Evolutionary conservation across 2,113 vertebrate genomes (phyloP).

Genomic region (Trichomycterus rosablanca): DNA sequence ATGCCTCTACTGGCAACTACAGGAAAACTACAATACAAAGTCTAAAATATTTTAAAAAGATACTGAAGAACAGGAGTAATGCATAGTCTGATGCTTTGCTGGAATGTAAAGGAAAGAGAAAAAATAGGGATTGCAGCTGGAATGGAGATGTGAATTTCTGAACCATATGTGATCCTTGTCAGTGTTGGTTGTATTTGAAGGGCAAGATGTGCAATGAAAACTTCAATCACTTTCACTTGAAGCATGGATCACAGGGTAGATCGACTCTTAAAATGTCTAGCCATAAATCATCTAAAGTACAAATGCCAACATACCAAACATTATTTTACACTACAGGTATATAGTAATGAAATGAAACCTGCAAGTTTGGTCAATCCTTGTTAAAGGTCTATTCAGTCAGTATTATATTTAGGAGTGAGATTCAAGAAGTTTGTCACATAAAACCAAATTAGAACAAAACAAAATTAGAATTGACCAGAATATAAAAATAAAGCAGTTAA

Average conservation of each 20-base stretch:
- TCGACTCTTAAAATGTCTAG: slow-evolving; percentile 47
- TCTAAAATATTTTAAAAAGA: too few species aligned
- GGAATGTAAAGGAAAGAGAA: slow-evolving; percentile 1
- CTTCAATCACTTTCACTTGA: slow-evolving; percentile 50
- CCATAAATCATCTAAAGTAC: neutral
- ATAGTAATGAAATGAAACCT: neutral
- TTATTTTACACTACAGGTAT: neutral
- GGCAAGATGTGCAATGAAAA: slow-evolving; percentile 80
- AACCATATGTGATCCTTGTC: slow-evolving; percentile 58
- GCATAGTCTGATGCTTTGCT: slow-evolving; percentile 68
- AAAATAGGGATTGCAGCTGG: too few species aligned
- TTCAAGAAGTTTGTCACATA: too few species aligned
- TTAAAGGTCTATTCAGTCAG: too few species aligned
- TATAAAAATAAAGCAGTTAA: too few species aligned
- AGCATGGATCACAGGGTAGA: slow-evolving; percentile 83
- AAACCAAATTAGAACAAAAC: too few species aligned
- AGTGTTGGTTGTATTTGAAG: slow-evolving; percentile 61
- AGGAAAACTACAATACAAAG: too few species aligned
- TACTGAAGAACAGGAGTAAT: slow-evolving; percentile 39
- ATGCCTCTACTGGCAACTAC: slow-evolving; percentile 64
- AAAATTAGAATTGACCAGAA: too few species aligned
- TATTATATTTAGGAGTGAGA: too few species aligned
- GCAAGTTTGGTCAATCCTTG: too few species aligned
- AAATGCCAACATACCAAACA: neutral
- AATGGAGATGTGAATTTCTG: slow-evolving; percentile 16